A percentile compares a stretch with the other conserved stretches of the same genome.
Evolutionary conservation across 2,888 invertebrate genomes (phyloP).

Genomic region (Altica lythri): DNA sequence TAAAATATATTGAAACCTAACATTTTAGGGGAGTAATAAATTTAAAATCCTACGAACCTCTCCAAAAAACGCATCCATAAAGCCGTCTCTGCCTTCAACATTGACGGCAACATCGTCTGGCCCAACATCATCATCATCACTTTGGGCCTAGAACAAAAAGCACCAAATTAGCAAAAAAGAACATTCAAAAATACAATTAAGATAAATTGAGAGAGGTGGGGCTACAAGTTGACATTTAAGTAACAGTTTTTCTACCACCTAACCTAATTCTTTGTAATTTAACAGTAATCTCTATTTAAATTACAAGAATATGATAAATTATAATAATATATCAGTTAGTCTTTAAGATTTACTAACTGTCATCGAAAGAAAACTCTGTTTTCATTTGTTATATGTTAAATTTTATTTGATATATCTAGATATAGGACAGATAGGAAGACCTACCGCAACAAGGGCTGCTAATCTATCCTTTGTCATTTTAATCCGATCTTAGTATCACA

Average conservation of each 20-base stretch:
- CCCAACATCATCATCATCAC: conserved; percentile 95
- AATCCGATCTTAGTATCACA: conserved; percentile 57
- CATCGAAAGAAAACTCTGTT: conserved; percentile 24
- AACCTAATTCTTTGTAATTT: conserved; percentile 46
- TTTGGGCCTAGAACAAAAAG: conserved; percentile 79
- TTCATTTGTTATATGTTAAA: conserved; percentile 26
- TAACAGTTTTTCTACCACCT: conserved; percentile 42
- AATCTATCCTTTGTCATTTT: conserved; percentile 95
- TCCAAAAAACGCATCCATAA: conserved; percentile 99
- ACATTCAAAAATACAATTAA: conserved; percentile 23
- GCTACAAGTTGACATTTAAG: conserved; percentile 36
- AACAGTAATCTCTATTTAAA: conserved; percentile 17
- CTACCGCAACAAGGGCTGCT: conserved; percentile 94
- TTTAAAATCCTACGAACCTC: conserved; percentile 70
- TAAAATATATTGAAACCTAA: too few species aligned
- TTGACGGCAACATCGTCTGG: conserved; percentile 95
- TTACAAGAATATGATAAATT: conserved; percentile 30
- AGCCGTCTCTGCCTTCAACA: conserved; percentile 89
- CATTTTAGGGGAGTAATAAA: not conserved
- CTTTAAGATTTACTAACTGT: conserved; percentile 16
- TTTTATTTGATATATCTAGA: conserved; percentile 30
- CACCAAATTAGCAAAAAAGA: conserved; percentile 13
- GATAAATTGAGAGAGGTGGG: conserved; percentile 46
- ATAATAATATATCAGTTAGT: not conserved
- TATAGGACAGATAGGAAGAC: conserved; percentile 48